Percentiles rank a stretch among this genome's conserved stretches.
These are phyloP conservation scores for Entelurus aequoreus DNA, from an alignment of 2,113 vertebrate genomes.

Conservation along the genomic window DNA sequence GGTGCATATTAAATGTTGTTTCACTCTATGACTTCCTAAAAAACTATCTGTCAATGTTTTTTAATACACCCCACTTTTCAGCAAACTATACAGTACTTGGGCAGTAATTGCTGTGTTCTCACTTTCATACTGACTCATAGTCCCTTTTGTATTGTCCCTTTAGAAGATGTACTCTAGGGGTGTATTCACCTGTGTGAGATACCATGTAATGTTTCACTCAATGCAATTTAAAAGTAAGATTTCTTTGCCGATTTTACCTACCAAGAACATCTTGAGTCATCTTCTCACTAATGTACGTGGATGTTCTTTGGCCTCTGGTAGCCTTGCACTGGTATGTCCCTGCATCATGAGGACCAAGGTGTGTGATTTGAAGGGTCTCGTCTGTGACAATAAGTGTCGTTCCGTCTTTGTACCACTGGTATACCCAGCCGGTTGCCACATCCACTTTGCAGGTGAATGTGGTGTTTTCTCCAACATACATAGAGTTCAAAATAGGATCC, in stretches of 20 bases:
- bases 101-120: no score
- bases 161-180: not conserved
- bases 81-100: no score
- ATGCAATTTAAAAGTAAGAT: not conserved
- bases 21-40: not conserved
- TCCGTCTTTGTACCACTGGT: conserved; percentile 37
- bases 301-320: conserved; percentile 7
- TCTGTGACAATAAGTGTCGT: rapidly evolving
- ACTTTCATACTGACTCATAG: not conserved
- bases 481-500: not conserved
- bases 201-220: not conserved
- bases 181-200: not conserved
- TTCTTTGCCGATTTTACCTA: conserved; percentile 8
- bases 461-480: conserved; percentile 48
- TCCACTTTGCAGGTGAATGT: conserved; percentile 33
- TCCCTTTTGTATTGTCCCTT: not conserved
- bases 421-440: conserved; percentile 34
- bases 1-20: conserved; percentile 4
- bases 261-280: conserved; percentile 12
- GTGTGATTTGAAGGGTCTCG: not conserved
- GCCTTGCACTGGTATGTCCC: conserved; percentile 36
- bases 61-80: no score
- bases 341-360: not conserved
- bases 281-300: conserved; percentile 10
- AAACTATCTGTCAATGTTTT: no score